Evolutionary conservation across 2,797 vertebrate species (phyloP).

Genomic region (Neomorphus geoffroyi): DNA sequence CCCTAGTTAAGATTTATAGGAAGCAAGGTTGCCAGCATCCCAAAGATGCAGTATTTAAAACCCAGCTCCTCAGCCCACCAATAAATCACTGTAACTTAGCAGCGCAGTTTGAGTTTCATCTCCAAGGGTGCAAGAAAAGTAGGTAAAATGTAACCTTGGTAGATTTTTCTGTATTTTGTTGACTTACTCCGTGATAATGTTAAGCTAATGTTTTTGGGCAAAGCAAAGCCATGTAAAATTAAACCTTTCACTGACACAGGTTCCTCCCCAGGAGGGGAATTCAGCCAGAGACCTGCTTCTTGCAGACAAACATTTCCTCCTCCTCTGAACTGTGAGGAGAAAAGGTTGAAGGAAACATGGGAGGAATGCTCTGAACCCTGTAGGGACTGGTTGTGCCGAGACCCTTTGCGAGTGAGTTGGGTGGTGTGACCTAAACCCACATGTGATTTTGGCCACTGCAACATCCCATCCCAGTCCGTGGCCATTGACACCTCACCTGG

Average conservation of each 20-base stretch:
- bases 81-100: slow-evolving; percentile 55
- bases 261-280: neutral
- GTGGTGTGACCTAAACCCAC: neutral
- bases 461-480: neutral
- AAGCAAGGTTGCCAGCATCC: slow-evolving; percentile 47
- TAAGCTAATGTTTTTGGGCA: slow-evolving; percentile 30
- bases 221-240: neutral
- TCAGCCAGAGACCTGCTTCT: neutral
- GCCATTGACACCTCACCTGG: too few species aligned
- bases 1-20: slow-evolving; percentile 61
- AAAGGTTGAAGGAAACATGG: accelerated
- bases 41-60: slow-evolving; percentile 41
- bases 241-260: neutral
- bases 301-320: neutral
- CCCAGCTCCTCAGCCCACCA: slow-evolving; percentile 53
- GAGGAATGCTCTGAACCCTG: accelerated
- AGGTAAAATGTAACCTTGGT: neutral
- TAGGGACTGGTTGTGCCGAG: accelerated
- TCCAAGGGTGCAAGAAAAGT: slow-evolving; percentile 41
- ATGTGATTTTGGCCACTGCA: neutral
- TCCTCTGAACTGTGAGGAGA: neutral
- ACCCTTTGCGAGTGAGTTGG: neutral
- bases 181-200: neutral
- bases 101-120: neutral
- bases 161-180: neutral